Base-by-base conservation (phyloP, 1,140 invertebrate genomes). In the Penaeus indicus region DNA sequence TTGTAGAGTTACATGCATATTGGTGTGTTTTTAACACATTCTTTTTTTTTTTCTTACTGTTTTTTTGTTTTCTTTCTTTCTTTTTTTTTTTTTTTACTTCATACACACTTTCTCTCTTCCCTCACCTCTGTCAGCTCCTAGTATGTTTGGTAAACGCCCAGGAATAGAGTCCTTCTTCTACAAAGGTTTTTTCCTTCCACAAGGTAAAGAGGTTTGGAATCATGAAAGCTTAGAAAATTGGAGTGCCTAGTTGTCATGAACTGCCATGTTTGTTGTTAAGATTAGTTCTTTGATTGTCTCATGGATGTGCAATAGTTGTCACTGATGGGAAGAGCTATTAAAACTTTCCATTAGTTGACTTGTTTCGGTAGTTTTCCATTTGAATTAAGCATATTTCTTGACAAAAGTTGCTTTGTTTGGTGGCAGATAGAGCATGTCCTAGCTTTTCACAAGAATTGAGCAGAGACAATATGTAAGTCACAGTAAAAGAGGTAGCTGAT, bases 151-250 rank as follows among this genome's bases (percentile, higher is more conserved):
- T 86, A 90, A 88, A 89, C 88, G 84, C 42, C 85, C 80, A 85
- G 67, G 85, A 87, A 86, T 89, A 89, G 85, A 90, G 82, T 90
- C 90, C 78, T 90, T 81, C 90, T 90, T 90, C 90, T 90, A 90
- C 88, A 88, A 86, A 86, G 90, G 90, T 89, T 90, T 90, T 89
- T 86, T 90, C 80, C 82, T 80, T 77, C 78, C 84, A 69, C 61
- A 77, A 90, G 90, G 90, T 90, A 89, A 89, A 69, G 69, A 80
- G 54, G 75, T 38, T 84, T 84, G 83, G 80, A 83, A 11, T 54
- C 61, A 80, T 47, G 61, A 80, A 60, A 80, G 78, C n/a, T 47
- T 47, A 54, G 78, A 60, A 27, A 19, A 47, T 60, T 47, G 42
- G n/a, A 80, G 42, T 60, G 54, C 47, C 61, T 47, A 47, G 78